phyloP scores from a whole-genome alignment of 2,113 vertebrate species.

The Danio rerio region DNA sequence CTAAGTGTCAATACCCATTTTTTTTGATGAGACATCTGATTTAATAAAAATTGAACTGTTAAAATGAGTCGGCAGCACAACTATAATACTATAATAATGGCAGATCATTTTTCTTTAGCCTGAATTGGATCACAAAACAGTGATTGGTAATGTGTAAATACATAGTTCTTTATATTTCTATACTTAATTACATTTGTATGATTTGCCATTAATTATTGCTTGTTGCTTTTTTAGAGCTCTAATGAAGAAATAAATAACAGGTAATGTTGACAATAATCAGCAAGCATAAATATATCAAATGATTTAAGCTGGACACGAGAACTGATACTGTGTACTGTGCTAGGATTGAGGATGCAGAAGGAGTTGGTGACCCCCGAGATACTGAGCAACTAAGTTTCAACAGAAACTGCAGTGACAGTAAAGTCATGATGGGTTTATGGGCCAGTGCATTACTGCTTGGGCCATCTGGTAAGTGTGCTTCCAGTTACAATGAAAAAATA shows the following conservation, averaged over 20 bases:
- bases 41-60: no score
- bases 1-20: no score
- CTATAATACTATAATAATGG: no score
- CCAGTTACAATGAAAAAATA: no score
- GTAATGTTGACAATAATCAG: conserved; percentile 60
- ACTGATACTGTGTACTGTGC: conserved; percentile 41
- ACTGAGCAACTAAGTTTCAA: conserved; percentile 88
- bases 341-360: conserved; percentile 89
- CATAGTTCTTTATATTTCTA: background rate
- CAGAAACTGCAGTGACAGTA: conserved; percentile 81
- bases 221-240: conserved; percentile 67
- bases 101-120: no score
- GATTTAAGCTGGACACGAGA: background rate
- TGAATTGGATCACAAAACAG: no score
- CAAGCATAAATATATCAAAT: background rate
- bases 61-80: no score
- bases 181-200: background rate
- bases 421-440: conserved; percentile 87
- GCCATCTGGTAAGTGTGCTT: conserved; percentile 78
- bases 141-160: no score
- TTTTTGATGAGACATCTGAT: no score
- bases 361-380: conserved; percentile 89
- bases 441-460: conserved; percentile 82
- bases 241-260: conserved; percentile 74
- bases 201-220: conserved; percentile 20